These are phyloP conservation scores for Catonia carolina DNA, from an alignment of 2,888 invertebrate species.

Conservation along the genomic window DNA sequence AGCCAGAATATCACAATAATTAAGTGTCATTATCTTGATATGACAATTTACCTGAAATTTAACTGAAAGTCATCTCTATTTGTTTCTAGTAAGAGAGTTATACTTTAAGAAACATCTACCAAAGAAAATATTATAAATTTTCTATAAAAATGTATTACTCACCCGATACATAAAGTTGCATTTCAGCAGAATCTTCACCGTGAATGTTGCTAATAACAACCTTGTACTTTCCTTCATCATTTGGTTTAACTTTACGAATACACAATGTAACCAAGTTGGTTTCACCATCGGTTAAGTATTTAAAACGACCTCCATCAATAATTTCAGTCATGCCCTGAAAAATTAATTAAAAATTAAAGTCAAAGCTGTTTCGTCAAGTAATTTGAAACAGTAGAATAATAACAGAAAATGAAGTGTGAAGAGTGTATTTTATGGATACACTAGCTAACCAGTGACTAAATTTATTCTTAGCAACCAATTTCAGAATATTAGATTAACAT, in stretches of 20 bases:
- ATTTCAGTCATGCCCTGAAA: conserved; percentile 76
- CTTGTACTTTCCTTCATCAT: conserved; percentile 95
- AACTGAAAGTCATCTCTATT: too few species aligned
- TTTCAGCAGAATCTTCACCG: conserved; percentile 93
- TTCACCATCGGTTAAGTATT: conserved; percentile 90
- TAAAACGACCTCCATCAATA: conserved; percentile 91
- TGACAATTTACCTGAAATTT: too few species aligned
- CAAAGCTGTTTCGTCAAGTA: not conserved
- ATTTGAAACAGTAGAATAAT: not conserved
- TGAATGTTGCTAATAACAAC: conserved; percentile 87
- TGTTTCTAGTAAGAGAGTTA: too few species aligned
- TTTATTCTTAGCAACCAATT: too few species aligned
- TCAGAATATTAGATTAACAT: too few species aligned
- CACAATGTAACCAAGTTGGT: conserved; percentile 87
- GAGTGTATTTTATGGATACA: not conserved
- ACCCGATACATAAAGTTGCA: conserved; percentile 95
- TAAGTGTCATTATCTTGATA: too few species aligned
- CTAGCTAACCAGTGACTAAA: not conserved
- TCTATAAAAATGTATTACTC: too few species aligned
- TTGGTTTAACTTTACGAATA: conserved; percentile 91
- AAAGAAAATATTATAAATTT: too few species aligned
- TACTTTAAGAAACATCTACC: too few species aligned
- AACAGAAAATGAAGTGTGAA: too few species aligned
- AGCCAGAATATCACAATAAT: too few species aligned
- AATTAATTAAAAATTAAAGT: conserved; percentile 1